phyloP scores from a whole-genome alignment of 2,113 vertebrate genomes.

The Paradisaea rubra region DNA sequence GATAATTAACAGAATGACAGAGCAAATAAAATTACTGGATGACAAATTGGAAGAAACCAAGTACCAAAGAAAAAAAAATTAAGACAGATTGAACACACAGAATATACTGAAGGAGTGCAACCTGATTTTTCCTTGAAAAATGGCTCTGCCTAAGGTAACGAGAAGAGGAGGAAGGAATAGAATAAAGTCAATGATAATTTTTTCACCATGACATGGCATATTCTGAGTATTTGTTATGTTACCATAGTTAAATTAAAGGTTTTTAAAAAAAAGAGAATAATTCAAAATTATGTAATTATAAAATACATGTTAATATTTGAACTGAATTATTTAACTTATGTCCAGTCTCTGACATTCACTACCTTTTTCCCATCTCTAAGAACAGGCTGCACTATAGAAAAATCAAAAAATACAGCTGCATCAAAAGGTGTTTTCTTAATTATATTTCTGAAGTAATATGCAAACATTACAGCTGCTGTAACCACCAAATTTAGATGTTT shows the following conservation, averaged over 20 bases:
- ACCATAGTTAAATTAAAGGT: not conserved
- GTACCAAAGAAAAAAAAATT: not conserved
- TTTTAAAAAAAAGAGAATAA: not conserved
- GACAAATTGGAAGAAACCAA: not conserved
- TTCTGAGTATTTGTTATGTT: not conserved
- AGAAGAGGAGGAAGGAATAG: not conserved
- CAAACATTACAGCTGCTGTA: not conserved
- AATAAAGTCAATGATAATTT: not conserved
- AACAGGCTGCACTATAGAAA: not conserved
- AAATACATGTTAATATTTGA: not conserved
- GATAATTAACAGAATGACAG: not conserved
- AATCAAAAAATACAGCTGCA: not conserved
- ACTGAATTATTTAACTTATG: not conserved
- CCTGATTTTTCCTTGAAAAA: not conserved
- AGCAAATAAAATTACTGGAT: not conserved
- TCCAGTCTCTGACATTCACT: not conserved
- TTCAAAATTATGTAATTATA: not conserved
- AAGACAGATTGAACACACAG: not conserved
- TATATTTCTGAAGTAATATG: not conserved
- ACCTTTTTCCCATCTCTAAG: not conserved
- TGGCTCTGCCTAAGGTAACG: not conserved
- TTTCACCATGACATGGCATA: not conserved
- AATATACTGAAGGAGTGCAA: not conserved
- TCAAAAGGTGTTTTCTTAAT: not conserved
- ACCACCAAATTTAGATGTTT: not conserved